Base-by-base conservation (phyloP, 92 coral and sea anemone genomes). In the Anthopleura xanthogrammica region DNA sequence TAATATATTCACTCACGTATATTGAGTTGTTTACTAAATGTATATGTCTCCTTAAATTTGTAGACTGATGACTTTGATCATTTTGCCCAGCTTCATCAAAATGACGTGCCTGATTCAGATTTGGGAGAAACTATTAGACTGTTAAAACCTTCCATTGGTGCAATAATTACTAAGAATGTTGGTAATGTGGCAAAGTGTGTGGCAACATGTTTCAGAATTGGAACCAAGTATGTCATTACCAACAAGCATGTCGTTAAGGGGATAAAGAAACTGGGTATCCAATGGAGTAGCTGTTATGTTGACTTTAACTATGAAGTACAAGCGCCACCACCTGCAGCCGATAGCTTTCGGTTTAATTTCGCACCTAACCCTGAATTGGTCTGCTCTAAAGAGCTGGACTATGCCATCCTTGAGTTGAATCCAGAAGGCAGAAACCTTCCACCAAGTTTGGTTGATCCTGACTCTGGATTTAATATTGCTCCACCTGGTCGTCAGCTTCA, bases 201-300 rank as follows among this genome's bases (percentile, higher is more conserved):
- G 36, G 77, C 10, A 46, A 73, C 77, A 2, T 73, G 77, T 46
- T 73, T 73, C 48, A 73, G 77, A n/a, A 73, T 73, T 24, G 77
- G 77, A 22, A 46, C n/a, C 19, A 36, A 20, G 29, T 73, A 73
- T 23, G 77, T 73, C 50, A 46, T 73, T 40, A 73, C 77, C 3
- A 73, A 73, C 48, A 73, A 73, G 50, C 77, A 73, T 46, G 77
- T 73, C 12, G 16, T 46, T 73, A 22, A 73, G 1, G 77, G 29
- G 3, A 39, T 73, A 9, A 12, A 19, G 3, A 19, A 62, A 0
- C 17, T n/a, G 0, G 22, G 71, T 62, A 62, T 62, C 71, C 24
- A 16, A 20, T 19, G 5, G 10, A 16, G 71, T 17, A 62, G 20
- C 71, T 62, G 71, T 20, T n/a, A 62, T 19, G 71, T 62, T 62